A percentile compares a stretch with the other conserved stretches of the same genome.
These are phyloP conservation scores for Cladopsammia gracilis DNA, from an alignment of 64 coral and sea anemone genomes.

Conservation along the genomic window DNA sequence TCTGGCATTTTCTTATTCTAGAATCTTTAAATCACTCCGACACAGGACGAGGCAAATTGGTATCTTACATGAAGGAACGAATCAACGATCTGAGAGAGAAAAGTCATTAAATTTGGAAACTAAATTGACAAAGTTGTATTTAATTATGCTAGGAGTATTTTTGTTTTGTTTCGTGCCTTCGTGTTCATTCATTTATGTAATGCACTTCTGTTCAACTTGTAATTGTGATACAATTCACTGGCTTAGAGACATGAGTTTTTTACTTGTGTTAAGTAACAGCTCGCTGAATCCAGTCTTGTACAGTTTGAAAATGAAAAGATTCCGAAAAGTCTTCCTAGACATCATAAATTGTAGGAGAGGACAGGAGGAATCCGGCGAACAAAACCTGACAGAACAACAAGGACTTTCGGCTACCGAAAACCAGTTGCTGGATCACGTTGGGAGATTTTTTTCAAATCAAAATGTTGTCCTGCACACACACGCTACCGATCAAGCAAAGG, in stretches of 20 bases:
- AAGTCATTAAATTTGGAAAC: conserved; percentile 45
- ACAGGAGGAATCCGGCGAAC: background rate
- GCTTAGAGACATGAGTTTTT: conserved; percentile 47
- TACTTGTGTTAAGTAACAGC: conserved; percentile 51
- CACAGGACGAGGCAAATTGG: conserved; percentile 38
- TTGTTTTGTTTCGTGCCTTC: conserved; percentile 72
- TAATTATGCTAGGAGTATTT: conserved; percentile 68
- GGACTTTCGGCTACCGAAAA: background rate
- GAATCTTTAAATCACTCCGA: conserved; percentile 63
- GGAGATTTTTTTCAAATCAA: too few species aligned
- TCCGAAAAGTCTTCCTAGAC: conserved; percentile 32
- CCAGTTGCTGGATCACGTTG: background rate
- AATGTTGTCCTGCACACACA: too few species aligned
- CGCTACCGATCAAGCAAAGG: too few species aligned
- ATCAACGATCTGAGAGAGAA: conserved; percentile 29
- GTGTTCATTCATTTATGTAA: conserved; percentile 48
- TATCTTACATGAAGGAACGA: conserved; percentile 39
- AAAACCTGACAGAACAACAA: too few species aligned
- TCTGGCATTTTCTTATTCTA: conserved; percentile 51
- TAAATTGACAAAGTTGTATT: conserved; percentile 64
- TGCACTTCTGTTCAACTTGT: conserved; percentile 67
- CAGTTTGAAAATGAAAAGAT: conserved; percentile 24
- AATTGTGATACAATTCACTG: conserved; percentile 9
- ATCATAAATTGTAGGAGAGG: background rate
- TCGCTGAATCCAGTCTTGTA: conserved; percentile 66